Base-by-base conservation (phyloP, 2,888 invertebrate genomes). In the Trilocha varians region DNA sequence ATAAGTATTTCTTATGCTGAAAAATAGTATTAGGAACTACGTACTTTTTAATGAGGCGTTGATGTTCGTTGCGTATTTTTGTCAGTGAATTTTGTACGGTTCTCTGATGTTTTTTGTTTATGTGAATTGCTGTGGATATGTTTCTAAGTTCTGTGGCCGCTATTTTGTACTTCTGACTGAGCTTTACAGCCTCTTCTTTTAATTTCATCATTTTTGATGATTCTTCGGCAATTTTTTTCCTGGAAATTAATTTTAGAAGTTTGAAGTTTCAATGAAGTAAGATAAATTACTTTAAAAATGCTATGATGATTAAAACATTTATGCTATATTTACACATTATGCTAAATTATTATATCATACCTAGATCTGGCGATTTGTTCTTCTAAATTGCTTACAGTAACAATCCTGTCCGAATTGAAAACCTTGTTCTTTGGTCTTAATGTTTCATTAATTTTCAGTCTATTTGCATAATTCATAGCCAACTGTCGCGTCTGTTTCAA, bases 221-320 rank as follows among this genome's bases (percentile, higher is more conserved):
- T 50, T 84, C 84, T 40, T 78, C 75, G 4, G 83, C 80, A 40
- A 87, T 87, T 45, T 65, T 73, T 72, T 83, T 80, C 54, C 86
- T 86, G 63, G 14, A 66, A 69, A 49, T 40, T 14, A 16, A 14
- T n/a, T n/a, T n/a, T n/a, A n/a, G n/a, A n/a, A n/a, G n/a, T n/a
- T n/a, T n/a, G n/a, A n/a, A 32, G 13, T 9, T 32, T 3, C 36
- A 14, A 3, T 6, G 5, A 13, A 16, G 14, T 36, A 17, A 36
- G 6, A n/a, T 35, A 33, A 40, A 17, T 17, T 34, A 18, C 14
- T 13, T n/a, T n/a, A 17, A 25, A 9, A n/a, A 34, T 41, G 2
- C 6, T 9, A 11, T 5, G 0, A 39, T 14, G 32, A 37, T 16
- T 17, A n/a, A 6, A 13, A 3, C 6, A 17, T 17, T 16, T 36